Percentiles rank a stretch among this genome's conserved stretches.
These are phyloP conservation scores for Sebastes dallii DNA, from an alignment of 2,797 vertebrate species.

Conservation along the genomic window DNA sequence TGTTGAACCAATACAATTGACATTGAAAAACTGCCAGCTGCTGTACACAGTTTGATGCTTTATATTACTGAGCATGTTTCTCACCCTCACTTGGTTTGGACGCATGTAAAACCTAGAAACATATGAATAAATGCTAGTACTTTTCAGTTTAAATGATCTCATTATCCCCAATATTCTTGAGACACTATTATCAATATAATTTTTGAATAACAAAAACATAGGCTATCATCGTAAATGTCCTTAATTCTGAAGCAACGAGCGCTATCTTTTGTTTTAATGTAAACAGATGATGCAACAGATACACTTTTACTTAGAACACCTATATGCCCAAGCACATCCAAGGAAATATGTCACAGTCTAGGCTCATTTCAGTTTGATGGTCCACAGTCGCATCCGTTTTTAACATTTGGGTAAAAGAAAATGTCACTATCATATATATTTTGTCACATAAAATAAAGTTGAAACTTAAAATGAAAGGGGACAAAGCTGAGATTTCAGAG, in stretches of 20 bases:
- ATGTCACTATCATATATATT: neutral
- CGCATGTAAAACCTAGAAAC: too few relatives aligned
- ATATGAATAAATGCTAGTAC: neutral
- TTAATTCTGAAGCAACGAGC: neutral
- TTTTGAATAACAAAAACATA: neutral
- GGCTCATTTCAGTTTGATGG: neutral
- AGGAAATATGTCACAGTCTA: neutral
- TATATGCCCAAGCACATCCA: neutral
- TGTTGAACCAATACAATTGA: too few relatives aligned
- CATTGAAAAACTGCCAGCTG: too few relatives aligned
- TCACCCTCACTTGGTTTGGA: too few relatives aligned
- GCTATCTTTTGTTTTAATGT: neutral
- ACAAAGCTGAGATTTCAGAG: neutral
- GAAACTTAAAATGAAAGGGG: neutral
- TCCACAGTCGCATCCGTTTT: neutral
- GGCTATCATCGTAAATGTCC: neutral
- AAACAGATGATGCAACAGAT: neutral
- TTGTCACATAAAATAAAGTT: neutral
- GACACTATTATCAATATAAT: neutral
- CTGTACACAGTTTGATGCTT: too few relatives aligned
- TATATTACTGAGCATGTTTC: too few relatives aligned
- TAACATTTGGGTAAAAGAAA: neutral
- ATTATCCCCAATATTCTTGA: neutral
- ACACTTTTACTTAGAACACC: neutral
- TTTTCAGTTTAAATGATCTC: neutral